Evolutionary conservation across 2,113 vertebrate species (phyloP), one percentile per base, ranked within the genome.

Genomic region (Pitta sordida): DNA sequence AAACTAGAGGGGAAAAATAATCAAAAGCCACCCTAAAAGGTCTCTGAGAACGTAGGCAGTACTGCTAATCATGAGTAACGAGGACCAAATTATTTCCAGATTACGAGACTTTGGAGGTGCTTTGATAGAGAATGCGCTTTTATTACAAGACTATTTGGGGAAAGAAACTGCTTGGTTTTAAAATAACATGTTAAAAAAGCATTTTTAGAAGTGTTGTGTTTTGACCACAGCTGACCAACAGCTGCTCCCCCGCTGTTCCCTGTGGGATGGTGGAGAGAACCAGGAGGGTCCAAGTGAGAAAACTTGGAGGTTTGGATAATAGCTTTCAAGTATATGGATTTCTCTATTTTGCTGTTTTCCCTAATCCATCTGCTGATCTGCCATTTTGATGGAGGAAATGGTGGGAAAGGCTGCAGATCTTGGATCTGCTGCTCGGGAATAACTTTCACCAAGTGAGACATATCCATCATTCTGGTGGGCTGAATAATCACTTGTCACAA

Each of bases 1-100:
- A 79, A 94, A 34, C 48, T 79, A 82, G 86, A 49, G 23, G 56
- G 83, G 58, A 58, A 80, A 81, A 76, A 68, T 68, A 95, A 95
- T 76, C 83, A 92, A 83, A 96, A 88, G 77, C 71, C 86, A 93
- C 64, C 46, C 75, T 39, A 32, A 88, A 92, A 81, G 77, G 87
- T 86, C 71, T 93, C 29, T 62, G 70, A 87, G 81, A 78, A 91
- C 65, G 59, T 19, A 82, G 87, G 82, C 73, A 83, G 71, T 37
- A 4, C 75, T 88, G 76, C 52, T 93, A 78, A 90, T 86, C 58
- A 82, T 1, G 13, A 53, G 51, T 41, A 58, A 36, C 77, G 51
- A 7, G 1, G 15, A 73, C 73, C 71, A 74, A 71, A 51, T 89
- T 41, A 20, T 70, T 91, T 36, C 36, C 79, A 71, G 74, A 58